These are phyloP conservation scores for Saturnia japonica DNA, from an alignment of 2,888 invertebrate species.

Conservation along the genomic window DNA sequence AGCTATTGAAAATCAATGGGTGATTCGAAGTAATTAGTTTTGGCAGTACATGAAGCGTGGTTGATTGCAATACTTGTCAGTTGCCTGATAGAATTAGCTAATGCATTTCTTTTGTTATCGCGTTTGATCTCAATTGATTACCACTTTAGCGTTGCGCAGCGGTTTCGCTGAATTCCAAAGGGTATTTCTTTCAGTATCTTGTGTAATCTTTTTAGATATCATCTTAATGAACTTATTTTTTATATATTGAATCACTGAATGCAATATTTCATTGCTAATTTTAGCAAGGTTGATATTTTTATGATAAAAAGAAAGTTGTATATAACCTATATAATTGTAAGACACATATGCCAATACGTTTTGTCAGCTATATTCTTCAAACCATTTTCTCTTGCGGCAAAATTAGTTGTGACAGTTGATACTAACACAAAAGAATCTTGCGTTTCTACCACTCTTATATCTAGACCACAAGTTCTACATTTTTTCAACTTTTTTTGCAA, in stretches of 20 bases:
- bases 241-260: neutral
- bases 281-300: neutral
- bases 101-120: constrained; percentile 4
- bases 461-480: no score
- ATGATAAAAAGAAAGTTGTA: neutral
- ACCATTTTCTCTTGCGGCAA: no score
- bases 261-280: neutral
- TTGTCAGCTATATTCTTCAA: no score
- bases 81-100: constrained; percentile 9
- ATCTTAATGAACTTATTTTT: neutral
- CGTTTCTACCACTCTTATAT: no score
- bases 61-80: constrained; percentile 3
- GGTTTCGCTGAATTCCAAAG: neutral
- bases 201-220: constrained; percentile 5
- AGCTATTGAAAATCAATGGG: neutral
- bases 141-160: neutral
- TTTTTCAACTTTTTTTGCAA: no score
- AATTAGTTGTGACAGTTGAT: no score
- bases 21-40: constrained; percentile 4
- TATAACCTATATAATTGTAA: neutral
- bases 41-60: constrained; percentile 8
- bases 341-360: no score
- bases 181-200: neutral
- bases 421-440: no score
- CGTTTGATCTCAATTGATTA: constrained; percentile 9